These are phyloP conservation scores for Peribatodes rhomboidaria DNA, from an alignment of 2,888 invertebrate species.

Conservation along the genomic window DNA sequence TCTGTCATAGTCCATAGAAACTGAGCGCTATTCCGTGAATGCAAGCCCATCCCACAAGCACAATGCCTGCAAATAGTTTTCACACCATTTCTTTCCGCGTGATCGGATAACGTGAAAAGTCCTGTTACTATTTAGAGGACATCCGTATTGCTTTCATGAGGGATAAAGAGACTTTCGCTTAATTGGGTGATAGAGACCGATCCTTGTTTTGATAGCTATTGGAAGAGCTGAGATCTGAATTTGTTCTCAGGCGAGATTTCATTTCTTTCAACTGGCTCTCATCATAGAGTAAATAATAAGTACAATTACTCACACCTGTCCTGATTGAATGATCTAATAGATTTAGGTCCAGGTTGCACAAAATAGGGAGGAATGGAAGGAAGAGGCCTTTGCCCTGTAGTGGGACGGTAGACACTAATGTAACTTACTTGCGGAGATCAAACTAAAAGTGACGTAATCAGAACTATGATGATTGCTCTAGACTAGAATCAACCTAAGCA, in stretches of 20 bases:
- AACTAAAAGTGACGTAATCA: no score
- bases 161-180: slow-evolving; percentile 67
- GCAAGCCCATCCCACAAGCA: slow-evolving; percentile 69
- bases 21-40: slow-evolving; percentile 19
- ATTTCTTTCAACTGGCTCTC: no score
- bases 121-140: slow-evolving; percentile 60
- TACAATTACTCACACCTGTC: no score
- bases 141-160: slow-evolving; percentile 62
- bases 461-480: no score
- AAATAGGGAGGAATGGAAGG: no score
- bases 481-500: no score
- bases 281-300: no score
- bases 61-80: slow-evolving; percentile 68
- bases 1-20: slow-evolving; percentile 63
- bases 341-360: no score
- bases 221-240: background rate
- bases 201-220: slow-evolving; percentile 15
- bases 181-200: slow-evolving; percentile 42
- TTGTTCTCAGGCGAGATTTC: background rate
- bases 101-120: slow-evolving; percentile 70
- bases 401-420: no score
- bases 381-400: no score
- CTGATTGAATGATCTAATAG: no score
- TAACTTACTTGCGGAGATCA: no score
- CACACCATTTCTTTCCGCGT: slow-evolving; percentile 74